Evolutionary conservation across 1,140 invertebrate genomes (phyloP), one percentile per base, ranked within the genome.

Genomic region (Telenomus remus): DNA sequence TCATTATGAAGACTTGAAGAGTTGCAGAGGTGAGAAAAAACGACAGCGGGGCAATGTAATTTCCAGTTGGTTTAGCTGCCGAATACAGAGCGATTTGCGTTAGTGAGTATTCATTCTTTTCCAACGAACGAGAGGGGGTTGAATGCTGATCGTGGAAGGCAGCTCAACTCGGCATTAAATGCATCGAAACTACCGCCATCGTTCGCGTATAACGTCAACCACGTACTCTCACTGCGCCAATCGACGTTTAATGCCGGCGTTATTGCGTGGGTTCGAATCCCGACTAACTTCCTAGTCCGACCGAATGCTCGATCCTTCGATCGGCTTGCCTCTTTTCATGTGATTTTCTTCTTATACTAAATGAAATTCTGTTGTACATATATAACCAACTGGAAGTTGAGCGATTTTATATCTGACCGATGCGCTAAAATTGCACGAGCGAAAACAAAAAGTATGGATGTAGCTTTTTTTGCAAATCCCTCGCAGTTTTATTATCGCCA

Each of bases 161-260:
- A 54, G 39, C 46, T 71, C 65, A 69, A 64, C 65, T 56, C 27
- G 55, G 55, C 71, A 74, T 74, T 78, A 78, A 78, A 78, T 60
- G 63, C 61, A 39, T 80, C 80, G 81, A 85, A 71, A 64, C 66
- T 79, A 82, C 72, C 80, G 85, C 84, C 86, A 87, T 86, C 86
- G 48, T 48, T 44, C 85, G 86, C 73, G 51, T 49, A 75, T 53
- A 19, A 64, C 57, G 37, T 70, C 76, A 87, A 86, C 60, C 61
- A 55, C 76, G 73, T 80, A 54, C 76, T 34, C 44, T 53, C 51
- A 65, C 78, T 53, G 66, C 70, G 35, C 56, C 69, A 76, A 75
- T 77, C 68, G 60, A 71, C 65, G 64, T 68, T 76, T 73, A 78
- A 76, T 63, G 56, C 35, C 39, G 55, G 33, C n/a, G 57, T 51